Base-by-base conservation (phyloP, 2,888 invertebrate species). In the Pterostichus niger region DNA sequence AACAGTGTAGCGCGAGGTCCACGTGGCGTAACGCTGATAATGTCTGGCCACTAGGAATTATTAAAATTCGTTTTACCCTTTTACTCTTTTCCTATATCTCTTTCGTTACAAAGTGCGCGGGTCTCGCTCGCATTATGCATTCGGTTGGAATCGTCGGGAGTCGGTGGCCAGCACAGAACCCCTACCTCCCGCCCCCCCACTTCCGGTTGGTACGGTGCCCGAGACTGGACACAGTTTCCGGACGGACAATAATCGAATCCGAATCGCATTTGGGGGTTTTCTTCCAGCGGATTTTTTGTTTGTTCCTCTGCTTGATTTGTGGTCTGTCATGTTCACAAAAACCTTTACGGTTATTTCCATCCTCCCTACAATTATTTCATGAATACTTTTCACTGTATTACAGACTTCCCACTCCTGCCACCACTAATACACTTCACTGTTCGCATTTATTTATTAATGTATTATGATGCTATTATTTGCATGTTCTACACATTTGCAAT, bases 81-180 rank as follows among this genome's bases (percentile, higher is more conserved):
- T 88, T 87, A 87, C 88, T 87, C 87, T 87, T 87, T 87, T 87
- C 86, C 86, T 87, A 88, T 88, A 88, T 88, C 87, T 88, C 88
- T 88, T 88, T 87, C 81, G 82, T 82, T 82, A 82, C 82, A 82
- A 82, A 75, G 75, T 75, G 11, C 52, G 49, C 75, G 33, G 64
- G 31, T 64, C 75, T 75, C 49, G 49, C 75, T 52, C 82, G 49
- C 75, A 82, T 82, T 82, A 82, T 82, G 82, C 82, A 82, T 82
- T 82, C 82, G 82, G 75, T 75, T 59, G 82, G 75, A 82, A 82
- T 82, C 82, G 82, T 59, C 35, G 61, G 44, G 54, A 24, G 54
- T 52, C 33, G 68, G 31, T 35, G n/a, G 7, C 33, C 40, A 40
- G 40, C 40, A 40, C 52, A 15, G 9, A 7, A 35, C 54, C 56